Conservation (phyloP, 2,797 vertebrate species). For the Amniataba percoides region DNA sequence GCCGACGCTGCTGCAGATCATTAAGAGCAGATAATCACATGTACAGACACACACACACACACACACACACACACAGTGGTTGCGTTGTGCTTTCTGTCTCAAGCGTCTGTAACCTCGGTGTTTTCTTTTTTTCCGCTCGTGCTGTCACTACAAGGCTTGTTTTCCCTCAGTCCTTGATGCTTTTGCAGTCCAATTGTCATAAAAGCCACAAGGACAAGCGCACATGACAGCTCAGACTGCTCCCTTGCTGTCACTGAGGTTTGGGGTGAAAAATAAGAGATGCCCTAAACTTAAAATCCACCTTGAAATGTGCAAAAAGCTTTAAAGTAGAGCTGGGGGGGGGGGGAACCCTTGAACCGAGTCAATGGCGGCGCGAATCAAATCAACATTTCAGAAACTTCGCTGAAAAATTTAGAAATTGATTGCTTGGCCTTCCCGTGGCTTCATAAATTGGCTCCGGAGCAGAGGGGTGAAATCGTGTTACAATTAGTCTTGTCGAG, state of each 20-base stretch:
- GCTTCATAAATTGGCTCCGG: slow-evolving; percentile 49
- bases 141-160: slow-evolving; percentile 28
- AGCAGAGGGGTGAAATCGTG: slow-evolving; percentile 48
- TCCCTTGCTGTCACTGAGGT: slow-evolving; percentile 13
- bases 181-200: slow-evolving; percentile 41
- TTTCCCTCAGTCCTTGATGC: slow-evolving; percentile 35
- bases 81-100: slow-evolving; percentile 1
- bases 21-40: slow-evolving; percentile 8
- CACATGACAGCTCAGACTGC: slow-evolving; percentile 13
- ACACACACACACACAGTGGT: slow-evolving; percentile 6
- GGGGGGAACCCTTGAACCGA: not conserved
- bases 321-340: not conserved
- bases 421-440: slow-evolving; percentile 42
- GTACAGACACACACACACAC: not conserved
- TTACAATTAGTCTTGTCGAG: slow-evolving; percentile 67
- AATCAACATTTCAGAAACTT: slow-evolving; percentile 51
- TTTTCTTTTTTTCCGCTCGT: slow-evolving; percentile 24
- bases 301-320: slow-evolving; percentile 20
- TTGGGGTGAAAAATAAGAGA: not conserved
- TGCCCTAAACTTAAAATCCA: slow-evolving; percentile 23
- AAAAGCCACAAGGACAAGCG: slow-evolving; percentile 53
- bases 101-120: slow-evolving; percentile 39
- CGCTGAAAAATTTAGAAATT: slow-evolving; percentile 38
- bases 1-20: slow-evolving; percentile 18
- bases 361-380: slow-evolving; percentile 8